phyloP scores from a whole-genome alignment of 2,888 invertebrate genomes.

The Hyposoter dolosus region DNA sequence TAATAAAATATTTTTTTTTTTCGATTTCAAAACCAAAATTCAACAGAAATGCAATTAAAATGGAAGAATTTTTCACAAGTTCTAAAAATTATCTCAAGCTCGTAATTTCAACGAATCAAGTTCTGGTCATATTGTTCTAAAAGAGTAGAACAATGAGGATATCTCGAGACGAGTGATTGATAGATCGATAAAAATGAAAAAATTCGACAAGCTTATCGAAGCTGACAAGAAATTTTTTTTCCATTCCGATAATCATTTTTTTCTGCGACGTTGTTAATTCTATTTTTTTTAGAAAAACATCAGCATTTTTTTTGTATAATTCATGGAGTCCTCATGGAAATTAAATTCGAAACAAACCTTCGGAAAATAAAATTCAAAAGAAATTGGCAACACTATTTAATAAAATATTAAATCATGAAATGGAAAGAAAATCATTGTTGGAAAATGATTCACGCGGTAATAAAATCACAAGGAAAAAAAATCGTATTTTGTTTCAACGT shows the following conservation, averaged over 20 bases:
- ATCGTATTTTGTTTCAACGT: neutral
- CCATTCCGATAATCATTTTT: neutral
- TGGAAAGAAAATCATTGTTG: neutral
- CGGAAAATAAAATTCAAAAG: neutral
- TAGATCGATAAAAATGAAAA: slow-evolving; percentile 6
- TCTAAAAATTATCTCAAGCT: neutral
- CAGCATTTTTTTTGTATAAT: neutral
- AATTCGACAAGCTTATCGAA: slow-evolving; percentile 9
- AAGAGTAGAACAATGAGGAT: neutral
- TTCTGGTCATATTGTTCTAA: neutral
- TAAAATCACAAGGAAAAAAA: neutral
- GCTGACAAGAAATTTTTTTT: neutral
- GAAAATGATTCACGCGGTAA: neutral
- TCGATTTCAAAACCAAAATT: neutral
- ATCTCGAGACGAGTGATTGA: neutral
- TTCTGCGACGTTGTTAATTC: neutral
- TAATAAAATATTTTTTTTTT: neutral
- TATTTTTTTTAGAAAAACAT: neutral
- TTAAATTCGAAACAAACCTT: neutral
- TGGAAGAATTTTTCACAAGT: neutral
- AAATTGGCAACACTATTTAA: neutral
- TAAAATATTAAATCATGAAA: neutral
- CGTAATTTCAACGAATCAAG: neutral
- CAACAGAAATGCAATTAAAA: neutral
- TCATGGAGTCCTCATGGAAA: neutral